Conservation (phyloP, 1,140 invertebrate genomes). For the Kradibia gibbosae region DNA sequence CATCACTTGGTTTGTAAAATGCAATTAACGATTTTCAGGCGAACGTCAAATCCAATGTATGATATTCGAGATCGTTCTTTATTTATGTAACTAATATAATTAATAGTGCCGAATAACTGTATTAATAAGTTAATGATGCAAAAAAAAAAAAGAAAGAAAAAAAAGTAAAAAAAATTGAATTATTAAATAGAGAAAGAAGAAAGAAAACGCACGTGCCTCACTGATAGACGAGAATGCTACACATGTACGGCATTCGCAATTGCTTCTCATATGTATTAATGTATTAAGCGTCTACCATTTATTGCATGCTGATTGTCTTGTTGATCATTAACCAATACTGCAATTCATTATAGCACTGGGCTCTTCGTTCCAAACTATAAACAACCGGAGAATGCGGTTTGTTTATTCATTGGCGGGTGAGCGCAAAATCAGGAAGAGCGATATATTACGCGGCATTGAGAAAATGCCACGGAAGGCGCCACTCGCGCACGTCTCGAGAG, state of each 20-base stretch:
- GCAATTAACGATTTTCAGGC: background rate
- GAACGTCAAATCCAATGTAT: conserved; percentile 31
- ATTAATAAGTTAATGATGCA: background rate
- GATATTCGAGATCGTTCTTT: conserved; percentile 26
- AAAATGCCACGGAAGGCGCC: background rate
- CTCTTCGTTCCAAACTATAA: background rate
- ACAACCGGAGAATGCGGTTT: background rate
- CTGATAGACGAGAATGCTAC: conserved; percentile 63
- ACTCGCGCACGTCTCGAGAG: background rate
- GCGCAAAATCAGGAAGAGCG: background rate
- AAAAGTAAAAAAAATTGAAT: background rate
- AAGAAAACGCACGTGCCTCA: conserved; percentile 49
- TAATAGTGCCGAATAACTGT: background rate
- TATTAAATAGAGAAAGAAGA: background rate
- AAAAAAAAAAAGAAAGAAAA: background rate
- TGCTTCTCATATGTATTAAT: conserved; percentile 40
- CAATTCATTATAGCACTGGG: conserved; percentile 35
- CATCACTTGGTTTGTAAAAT: no score
- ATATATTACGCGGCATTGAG: background rate
- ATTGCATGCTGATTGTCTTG: conserved; percentile 59
- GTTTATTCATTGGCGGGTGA: background rate
- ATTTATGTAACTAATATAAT: conserved; percentile 45
- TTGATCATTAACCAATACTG: conserved; percentile 42
- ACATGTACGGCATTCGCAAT: conserved; percentile 45
- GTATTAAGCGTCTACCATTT: conserved; percentile 59